Percentiles rank a stretch among this genome's conserved stretches.
These are phyloP conservation scores for Notolepis coatsorum DNA, from an alignment of 2,797 vertebrate species.

Conservation along the genomic window DNA sequence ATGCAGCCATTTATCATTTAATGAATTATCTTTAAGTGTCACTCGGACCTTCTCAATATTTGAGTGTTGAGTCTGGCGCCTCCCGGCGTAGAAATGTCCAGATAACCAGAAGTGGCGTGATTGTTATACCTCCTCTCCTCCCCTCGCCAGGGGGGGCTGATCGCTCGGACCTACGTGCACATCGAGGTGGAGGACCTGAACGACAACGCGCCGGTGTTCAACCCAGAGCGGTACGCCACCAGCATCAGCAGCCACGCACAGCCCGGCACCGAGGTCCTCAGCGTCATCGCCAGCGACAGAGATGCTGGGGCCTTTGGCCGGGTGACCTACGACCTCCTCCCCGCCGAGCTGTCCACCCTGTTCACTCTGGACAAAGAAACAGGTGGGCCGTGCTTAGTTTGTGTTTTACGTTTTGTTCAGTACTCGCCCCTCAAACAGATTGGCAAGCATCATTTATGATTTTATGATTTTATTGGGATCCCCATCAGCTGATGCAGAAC, in stretches of 20 bases:
- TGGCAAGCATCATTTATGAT: neutral
- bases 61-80: neutral
- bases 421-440: neutral
- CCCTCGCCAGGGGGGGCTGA: conserved; percentile 87
- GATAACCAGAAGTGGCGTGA: neutral
- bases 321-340: conserved; percentile 86
- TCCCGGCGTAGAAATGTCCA: neutral
- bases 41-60: neutral
- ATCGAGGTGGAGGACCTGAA: conserved; percentile 92
- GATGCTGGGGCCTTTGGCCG: conserved; percentile 85
- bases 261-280: conserved; percentile 88
- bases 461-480: too few species aligned
- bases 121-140: neutral
- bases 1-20: too few species aligned
- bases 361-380: conserved; percentile 87
- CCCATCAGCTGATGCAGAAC: too few species aligned
- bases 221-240: conserved; percentile 81
- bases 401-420: neutral
- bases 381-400: conserved; percentile 75
- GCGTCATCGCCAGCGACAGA: conserved; percentile 86
- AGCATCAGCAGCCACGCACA: conserved; percentile 88
- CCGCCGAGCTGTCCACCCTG: conserved; percentile 82
- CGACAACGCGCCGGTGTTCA: conserved; percentile 90
- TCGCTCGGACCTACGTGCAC: conserved; percentile 90
- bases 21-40: too few species aligned